Base-by-base conservation (phyloP, 1,140 invertebrate genomes). In the Drosophila eugracilis region DNA sequence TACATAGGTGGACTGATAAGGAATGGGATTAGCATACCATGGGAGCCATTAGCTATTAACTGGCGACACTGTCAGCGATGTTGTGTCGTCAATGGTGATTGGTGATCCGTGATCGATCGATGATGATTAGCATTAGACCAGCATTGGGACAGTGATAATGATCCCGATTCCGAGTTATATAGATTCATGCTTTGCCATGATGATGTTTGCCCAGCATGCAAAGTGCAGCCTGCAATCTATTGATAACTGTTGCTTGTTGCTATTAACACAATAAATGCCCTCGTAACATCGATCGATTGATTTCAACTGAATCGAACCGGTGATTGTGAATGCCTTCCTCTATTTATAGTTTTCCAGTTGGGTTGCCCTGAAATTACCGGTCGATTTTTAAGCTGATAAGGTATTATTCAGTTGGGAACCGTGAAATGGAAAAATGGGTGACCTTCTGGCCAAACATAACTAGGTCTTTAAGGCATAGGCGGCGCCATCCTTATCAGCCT, bases 1-100 rank as follows among this genome's bases (percentile, higher is more conserved):
- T 73, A 73, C 70, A 73, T 73, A 72, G 34, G 19, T 47, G 19
- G 30, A 36, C 45, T 71, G 70, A 73, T 73, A 73, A 73, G 55
- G 21, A 53, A 39, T 26, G 6, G 30, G 32, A 22, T 37, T 42
- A 50, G 24, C 69, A 67, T 67, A 67, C 60, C 60, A 14, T 34
- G 60, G 14, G 10, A 67, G 67, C 50, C 49, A 70, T 67, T 70
- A 70, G 59, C 39, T 5, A n/a, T 37, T n/a, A 7, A 49, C 48
- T 42, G 42, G 69, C 69, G 71, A 73, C 70, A 73, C 48, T 73
- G 45, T 54, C 41, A 28, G 39, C 41, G 34, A 55, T 70, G 45
- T 24, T 71, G 67, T 62, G 67, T 62, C 57, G 71, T 55, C 58
- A 74, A 74, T 74, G 36, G 17, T 53, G 48, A 62, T 45, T 21